These are phyloP conservation scores for Phataginus tricuspis DNA, from an alignment of 2,797 vertebrate species.

Conservation along the genomic window DNA sequence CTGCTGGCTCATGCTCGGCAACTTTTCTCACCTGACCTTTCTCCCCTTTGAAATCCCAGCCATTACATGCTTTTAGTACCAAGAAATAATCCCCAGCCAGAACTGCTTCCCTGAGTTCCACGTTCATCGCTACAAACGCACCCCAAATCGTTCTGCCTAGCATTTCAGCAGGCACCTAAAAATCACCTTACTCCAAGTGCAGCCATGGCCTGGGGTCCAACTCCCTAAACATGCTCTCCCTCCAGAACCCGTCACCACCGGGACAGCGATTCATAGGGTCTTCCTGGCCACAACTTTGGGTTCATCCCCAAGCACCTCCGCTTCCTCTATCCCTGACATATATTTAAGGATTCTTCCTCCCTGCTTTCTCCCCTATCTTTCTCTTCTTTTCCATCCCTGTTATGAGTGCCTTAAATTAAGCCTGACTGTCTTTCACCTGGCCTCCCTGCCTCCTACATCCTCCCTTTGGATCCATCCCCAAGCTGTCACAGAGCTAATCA, in stretches of 20 bases:
- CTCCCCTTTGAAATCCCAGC: background rate
- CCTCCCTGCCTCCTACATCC: background rate
- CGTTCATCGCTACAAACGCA: background rate
- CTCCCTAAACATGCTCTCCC: background rate
- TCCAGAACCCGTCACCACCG: background rate
- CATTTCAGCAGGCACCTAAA: background rate
- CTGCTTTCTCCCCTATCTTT: background rate
- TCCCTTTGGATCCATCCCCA: background rate
- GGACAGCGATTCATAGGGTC: background rate
- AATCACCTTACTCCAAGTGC: background rate
- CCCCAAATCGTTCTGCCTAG: background rate
- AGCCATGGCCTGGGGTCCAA: background rate
- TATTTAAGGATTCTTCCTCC: background rate
- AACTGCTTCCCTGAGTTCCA: background rate
- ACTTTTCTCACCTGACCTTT: background rate
- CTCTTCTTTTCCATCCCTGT: background rate
- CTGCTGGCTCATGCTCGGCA: background rate
- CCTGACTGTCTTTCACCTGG: background rate
- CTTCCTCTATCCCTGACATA: background rate
- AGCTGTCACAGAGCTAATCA: background rate
- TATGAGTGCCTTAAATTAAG: background rate
- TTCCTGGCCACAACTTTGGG: background rate
- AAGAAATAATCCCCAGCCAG: background rate
- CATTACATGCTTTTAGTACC: background rate
- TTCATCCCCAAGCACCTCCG: background rate